Evolutionary conservation across 1,140 invertebrate genomes (phyloP).

Genomic region (Lepidurus arcticus): DNA sequence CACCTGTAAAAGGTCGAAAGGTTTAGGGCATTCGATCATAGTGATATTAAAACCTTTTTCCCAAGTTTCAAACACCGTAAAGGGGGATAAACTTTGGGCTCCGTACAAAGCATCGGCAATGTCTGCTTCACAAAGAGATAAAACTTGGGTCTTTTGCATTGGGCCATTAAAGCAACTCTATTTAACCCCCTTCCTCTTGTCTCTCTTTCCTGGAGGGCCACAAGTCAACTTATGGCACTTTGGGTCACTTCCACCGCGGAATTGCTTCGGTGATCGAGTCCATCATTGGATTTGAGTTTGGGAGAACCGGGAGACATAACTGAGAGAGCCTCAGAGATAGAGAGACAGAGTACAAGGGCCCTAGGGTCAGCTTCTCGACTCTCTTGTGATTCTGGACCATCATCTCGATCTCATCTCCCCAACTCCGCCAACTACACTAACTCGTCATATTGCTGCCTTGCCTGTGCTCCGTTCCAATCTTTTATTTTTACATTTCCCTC

Average conservation of each 20-base stretch:
- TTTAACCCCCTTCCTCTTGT: slow-evolving; percentile 2
- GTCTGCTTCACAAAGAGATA: background rate
- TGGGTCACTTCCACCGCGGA: slow-evolving; percentile 13
- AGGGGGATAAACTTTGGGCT: too few species aligned
- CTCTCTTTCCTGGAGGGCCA: slow-evolving; percentile 1
- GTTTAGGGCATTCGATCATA: too few species aligned
- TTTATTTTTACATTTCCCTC: background rate
- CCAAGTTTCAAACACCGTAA: too few species aligned
- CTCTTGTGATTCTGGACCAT: slow-evolving; percentile 11
- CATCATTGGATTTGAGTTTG: background rate
- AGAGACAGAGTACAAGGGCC: background rate
- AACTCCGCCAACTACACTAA: slow-evolving; percentile 2
- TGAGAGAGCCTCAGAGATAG: background rate
- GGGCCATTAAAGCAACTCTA: background rate
- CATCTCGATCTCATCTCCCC: slow-evolving; percentile 18
- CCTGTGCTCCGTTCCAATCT: slow-evolving; percentile 9
- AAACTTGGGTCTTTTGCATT: background rate
- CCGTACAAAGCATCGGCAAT: too few species aligned
- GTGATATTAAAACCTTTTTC: too few species aligned
- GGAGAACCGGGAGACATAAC: background rate
- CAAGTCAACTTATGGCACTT: slow-evolving; percentile 21
- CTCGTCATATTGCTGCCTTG: slow-evolving; percentile 17
- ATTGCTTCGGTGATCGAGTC: slow-evolving; percentile 21
- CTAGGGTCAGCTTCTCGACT: background rate
- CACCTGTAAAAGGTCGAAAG: too few species aligned